Base-by-base conservation (phyloP, 2,113 vertebrate species). In the Ranitomeya imitator region DNA sequence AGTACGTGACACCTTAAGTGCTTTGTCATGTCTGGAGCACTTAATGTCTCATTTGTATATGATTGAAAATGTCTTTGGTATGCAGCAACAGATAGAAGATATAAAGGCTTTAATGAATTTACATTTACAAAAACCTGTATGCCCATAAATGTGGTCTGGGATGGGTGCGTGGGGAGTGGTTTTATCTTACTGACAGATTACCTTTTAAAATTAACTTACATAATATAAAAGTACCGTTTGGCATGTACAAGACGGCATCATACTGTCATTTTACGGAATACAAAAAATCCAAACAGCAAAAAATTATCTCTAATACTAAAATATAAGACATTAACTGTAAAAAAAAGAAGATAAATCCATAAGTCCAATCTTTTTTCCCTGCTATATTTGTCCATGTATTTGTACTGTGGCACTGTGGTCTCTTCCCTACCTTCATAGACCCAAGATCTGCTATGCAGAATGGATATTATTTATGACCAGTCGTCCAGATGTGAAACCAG, bases 381-480 rank as follows among this genome's bases (percentile, higher is more conserved):
- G 23, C 19, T 52, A 12, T 14, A 12, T 52, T 78, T 63, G 69
- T 16, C 18, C 15, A 15, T 16, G 15, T 54, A 55, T 51, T 18
- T 85, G 54, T 77, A 85, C 23, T 23, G 54, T n/a, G 16, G 69
- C 26, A 76, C 45, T 51, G 37, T 26, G 16, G 31, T 74, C 69
- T 63, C 51, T 13, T 54, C 51, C 14, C 21, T 18, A 21, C 67
- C 60, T 31, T 69, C n/a, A 80, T 87, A 52, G 37, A 79, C 59
- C 37, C 74, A 51, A 37, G 45, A 79, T 65, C 57, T 91, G 76
- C 85, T 76, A 37, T n/a, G 11, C 82, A 89, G n/a, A 6, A 88
- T 13, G n/a, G 63, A 79, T 86, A 90, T 80, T 80, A 63, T 65
- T 90, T 91, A 91, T 26, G 6, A 79, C 79, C 23, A 0, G 15